Evolutionary conservation across 2,888 invertebrate species (phyloP), one percentile per base, ranked within the genome.

Genomic region (Caprella mutica): DNA sequence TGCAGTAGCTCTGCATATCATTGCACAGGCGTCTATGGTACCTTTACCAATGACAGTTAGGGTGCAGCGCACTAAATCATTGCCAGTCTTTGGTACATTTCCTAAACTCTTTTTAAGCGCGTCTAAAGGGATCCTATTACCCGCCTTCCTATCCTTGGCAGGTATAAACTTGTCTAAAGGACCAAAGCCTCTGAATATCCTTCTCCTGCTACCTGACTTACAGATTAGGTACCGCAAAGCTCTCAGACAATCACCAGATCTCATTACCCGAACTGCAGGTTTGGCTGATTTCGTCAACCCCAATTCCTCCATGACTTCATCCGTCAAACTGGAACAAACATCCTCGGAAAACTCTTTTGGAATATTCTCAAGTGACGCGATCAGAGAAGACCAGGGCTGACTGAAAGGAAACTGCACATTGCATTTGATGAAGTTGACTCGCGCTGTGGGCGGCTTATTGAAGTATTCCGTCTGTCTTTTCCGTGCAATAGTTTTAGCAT

Each of bases 401-500:
- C 72, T 72, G 70, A 92, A 92, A 1, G 94, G 93, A 68, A 82
- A 83, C 4, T 77, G 76, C 39, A 88, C 81, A 2, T 82, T 83
- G 40, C 87, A 75, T 72, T 88, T 91, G 1, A 77, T 76, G 70
- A 81, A 92, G 72, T 92, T 93, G 1, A 82, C 81, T 59, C 93
- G 77, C 74, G 88, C 90, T 67, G 86, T 86, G 5, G 92, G 88
- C 9, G 94, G 92, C 66, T 79, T 72, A 62, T 76, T 80, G 66
- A 57, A 56, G 38, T 54, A 58, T 23, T 53, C 35, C 8, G 24
- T 19, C 5, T 39, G 53, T 29, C 46, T 55, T 33, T 64, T 38
- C 39, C 44, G 17, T 8, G 43, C 58, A 12, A 50, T 21, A n/a
- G 24, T 9, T 24, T n/a, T 19, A 19, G 42, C 39, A 33, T 60